Base-by-base conservation (phyloP, 1,140 invertebrate species). In the Drosophila prosaltans region DNA sequence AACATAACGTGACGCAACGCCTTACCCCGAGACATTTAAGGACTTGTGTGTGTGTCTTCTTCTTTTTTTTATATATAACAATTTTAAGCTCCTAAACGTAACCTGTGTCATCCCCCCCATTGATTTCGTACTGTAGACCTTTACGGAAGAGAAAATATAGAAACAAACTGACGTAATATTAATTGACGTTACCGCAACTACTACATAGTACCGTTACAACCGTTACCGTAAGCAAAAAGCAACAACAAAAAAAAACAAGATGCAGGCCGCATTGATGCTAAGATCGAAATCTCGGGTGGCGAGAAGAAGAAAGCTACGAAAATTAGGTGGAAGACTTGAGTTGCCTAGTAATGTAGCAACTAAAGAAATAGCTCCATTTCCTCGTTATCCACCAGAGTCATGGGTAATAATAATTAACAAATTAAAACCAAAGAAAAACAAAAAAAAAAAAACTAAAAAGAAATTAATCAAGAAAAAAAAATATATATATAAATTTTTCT, bases 221-320 rank as follows among this genome's bases (percentile, higher is more conserved):
- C 92, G 65, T 70, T 68, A 54, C 85, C 92, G 65, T 70, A 70
- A 54, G 69, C 65, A 82, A 80, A 69, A 81, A 74, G 61, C 69
- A 67, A 67, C 67, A 83, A 84, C 92, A 90, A 94, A 94, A 93
- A 93, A 94, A 92, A 94, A 94, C 94, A 95, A 95, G 93, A 97
- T 97, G 96, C 96, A 97, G 94, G 96, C 96, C 93, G 96, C 96
- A 94, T 95, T 97, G 94, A 96, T 97, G 94, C 95, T 97, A 94
- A 95, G 96, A 94, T 95, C 96, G 92, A 97, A 97, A 94, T 96
- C 96, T 94, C 95, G 96, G 93, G 95, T 96, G 93, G 94, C 94
- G 93, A 93, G 95, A 91, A 95, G 95, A 94, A 95, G 95, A 94
- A 95, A 95, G 93, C 94, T 95, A 91, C 94, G 94, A 92, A 94